phyloP scores from a whole-genome alignment of 2,113 vertebrate genomes.

The Myxocyprinus asiaticus region DNA sequence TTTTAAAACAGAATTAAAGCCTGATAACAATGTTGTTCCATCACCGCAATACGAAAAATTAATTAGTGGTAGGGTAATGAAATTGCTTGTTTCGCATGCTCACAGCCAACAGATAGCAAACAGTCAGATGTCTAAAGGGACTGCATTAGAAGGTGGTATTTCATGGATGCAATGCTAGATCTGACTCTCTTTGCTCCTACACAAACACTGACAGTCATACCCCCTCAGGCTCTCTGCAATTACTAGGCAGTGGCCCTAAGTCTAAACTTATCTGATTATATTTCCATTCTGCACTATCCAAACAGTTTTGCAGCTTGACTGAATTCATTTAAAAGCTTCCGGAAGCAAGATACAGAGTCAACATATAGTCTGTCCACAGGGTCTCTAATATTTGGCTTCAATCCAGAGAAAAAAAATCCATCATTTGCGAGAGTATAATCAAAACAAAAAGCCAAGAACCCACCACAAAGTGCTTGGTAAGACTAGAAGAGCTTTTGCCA shows the following conservation, averaged over 20 bases:
- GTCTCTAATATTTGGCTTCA: constrained; percentile 33
- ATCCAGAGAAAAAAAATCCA: too few relatives aligned
- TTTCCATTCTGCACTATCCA: constrained; percentile 76
- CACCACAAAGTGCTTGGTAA: too few relatives aligned
- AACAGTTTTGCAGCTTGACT: constrained; percentile 73
- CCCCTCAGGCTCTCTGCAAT: constrained; percentile 70
- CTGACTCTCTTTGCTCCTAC: constrained; percentile 56
- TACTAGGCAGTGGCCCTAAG: constrained; percentile 69
- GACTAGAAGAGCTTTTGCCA: too few relatives aligned
- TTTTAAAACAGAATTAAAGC: too few relatives aligned
- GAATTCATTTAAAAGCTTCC: constrained; percentile 71
- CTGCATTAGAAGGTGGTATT: constrained; percentile 56
- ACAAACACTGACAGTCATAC: constrained; percentile 67
- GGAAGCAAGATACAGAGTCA: constrained; percentile 61
- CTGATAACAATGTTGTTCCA: too few relatives aligned
- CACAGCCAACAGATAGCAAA: neutral
- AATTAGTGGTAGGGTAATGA: too few relatives aligned
- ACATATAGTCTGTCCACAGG: neutral
- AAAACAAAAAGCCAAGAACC: too few relatives aligned
- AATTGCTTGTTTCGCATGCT: too few relatives aligned
- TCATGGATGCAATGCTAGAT: constrained; percentile 60
- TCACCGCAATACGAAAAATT: too few relatives aligned
- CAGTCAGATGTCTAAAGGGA: constrained; percentile 53
- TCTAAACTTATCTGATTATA: constrained; percentile 75
- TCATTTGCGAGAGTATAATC: too few relatives aligned